phyloP scores from a whole-genome alignment of 2,888 invertebrate genomes.

The Sclerodermus sp. region DNA sequence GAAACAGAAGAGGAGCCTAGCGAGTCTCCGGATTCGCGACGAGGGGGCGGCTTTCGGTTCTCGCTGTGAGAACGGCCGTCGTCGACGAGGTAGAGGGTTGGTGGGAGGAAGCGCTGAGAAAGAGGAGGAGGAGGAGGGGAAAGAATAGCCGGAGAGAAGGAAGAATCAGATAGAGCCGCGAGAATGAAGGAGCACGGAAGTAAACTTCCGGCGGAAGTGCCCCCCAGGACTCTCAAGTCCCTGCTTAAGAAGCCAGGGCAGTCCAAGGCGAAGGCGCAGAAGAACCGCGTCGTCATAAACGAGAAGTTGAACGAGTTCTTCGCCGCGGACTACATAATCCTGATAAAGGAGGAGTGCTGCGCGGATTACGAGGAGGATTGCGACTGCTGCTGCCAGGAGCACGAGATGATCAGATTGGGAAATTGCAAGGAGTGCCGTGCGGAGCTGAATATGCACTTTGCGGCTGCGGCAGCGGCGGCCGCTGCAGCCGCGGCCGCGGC shows the following conservation, averaged over 20 bases:
- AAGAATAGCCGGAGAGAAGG: neutral
- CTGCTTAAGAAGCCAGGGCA: slow-evolving; percentile 76
- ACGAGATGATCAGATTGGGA: slow-evolving; percentile 66
- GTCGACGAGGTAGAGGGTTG: neutral
- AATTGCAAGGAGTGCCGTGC: slow-evolving; percentile 62
- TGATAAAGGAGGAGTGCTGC: slow-evolving; percentile 85
- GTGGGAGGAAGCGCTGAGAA: neutral
- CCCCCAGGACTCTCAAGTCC: slow-evolving; percentile 63
- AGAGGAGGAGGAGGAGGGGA: neutral
- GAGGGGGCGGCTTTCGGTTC: no score
- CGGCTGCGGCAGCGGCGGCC: slow-evolving; percentile 13
- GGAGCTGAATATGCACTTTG: slow-evolving; percentile 54
- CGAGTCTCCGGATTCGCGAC: no score
- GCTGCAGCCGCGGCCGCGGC: slow-evolving; percentile 15
- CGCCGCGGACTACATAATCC: slow-evolving; percentile 88
- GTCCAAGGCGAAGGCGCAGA: slow-evolving; percentile 64
- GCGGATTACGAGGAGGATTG: slow-evolving; percentile 78
- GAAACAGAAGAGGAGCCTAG: neutral
- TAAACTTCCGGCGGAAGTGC: slow-evolving; percentile 39
- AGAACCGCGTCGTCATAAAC: slow-evolving; percentile 83
- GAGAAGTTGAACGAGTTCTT: slow-evolving; percentile 89
- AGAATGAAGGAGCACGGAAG: slow-evolving; percentile 47
- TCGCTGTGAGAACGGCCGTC: no score
- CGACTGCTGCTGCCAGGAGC: slow-evolving; percentile 71
- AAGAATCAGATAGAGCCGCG: neutral